Percentiles rank a stretch among this genome's conserved stretches.
These are phyloP conservation scores for Pseudococcus viburni DNA, from an alignment of 2,888 invertebrate species.

Conservation along the genomic window DNA sequence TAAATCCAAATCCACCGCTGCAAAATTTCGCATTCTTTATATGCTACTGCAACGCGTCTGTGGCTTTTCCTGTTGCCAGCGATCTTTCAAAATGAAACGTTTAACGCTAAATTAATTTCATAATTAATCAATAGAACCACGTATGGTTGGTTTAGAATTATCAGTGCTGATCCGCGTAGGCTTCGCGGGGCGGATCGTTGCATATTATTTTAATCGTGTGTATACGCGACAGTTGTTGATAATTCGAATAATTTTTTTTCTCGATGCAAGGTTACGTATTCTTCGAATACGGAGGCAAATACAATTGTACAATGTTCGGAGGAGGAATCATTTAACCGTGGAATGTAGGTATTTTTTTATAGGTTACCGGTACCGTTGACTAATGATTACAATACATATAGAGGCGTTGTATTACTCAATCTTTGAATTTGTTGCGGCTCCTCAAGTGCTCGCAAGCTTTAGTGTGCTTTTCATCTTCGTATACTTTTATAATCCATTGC, in stretches of 20 bases:
- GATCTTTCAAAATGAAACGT: conserved; percentile 12
- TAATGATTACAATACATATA: conserved; percentile 6
- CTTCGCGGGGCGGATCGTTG: background rate
- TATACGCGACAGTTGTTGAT: conserved; percentile 40
- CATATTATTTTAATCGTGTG: background rate
- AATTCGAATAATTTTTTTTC: conserved; percentile 40
- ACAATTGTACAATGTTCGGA: conserved; percentile 20
- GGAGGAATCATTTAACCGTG: conserved; percentile 47
- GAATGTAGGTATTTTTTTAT: conserved; percentile 34
- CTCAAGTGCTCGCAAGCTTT: background rate
- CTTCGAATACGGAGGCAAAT: background rate
- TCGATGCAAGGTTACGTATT: background rate
- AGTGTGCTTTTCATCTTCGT: too few relatives aligned
- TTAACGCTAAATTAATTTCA: conserved; percentile 6
- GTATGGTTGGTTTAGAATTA: conserved; percentile 33
- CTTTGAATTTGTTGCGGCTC: background rate
- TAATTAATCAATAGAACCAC: conserved; percentile 18
- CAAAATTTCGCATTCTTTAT: background rate
- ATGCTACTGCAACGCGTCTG: background rate
- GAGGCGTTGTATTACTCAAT: conserved; percentile 18
- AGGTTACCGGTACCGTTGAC: conserved; percentile 34
- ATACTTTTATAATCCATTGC: too few relatives aligned
- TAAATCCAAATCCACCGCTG: background rate
- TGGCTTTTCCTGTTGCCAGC: conserved; percentile 25
- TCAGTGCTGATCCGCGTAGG: conserved; percentile 14